These are phyloP conservation scores for Rousettus madagascariensis DNA, from an alignment of 2,797 vertebrate species.

Conservation along the genomic window DNA sequence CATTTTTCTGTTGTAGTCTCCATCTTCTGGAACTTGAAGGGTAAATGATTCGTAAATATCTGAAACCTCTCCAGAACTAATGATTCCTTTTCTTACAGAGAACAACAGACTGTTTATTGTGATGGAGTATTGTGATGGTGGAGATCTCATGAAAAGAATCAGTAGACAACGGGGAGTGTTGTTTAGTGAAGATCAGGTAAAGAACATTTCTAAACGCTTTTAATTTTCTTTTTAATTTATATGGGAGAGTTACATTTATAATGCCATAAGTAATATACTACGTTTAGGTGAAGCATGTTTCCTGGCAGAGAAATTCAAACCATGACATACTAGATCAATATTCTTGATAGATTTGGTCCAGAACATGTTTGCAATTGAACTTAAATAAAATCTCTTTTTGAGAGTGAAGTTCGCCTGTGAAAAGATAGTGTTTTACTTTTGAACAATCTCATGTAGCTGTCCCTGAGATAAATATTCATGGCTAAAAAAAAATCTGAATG, in stretches of 20 bases:
- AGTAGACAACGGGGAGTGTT: constrained; percentile 88
- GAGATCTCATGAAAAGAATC: constrained; percentile 94
- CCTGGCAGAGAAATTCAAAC: background rate
- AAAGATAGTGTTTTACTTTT: background rate
- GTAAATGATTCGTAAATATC: background rate
- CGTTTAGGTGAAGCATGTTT: background rate
- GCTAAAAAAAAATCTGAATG: background rate
- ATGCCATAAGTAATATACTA: background rate
- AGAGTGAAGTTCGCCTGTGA: background rate
- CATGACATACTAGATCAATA: background rate
- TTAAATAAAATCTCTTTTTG: constrained; percentile 10
- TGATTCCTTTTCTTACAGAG: constrained; percentile 84
- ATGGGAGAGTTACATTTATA: background rate
- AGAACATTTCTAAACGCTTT: background rate
- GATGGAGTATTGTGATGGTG: constrained; percentile 96
- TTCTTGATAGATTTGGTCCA: background rate
- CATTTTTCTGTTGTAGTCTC: background rate
- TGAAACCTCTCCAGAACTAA: background rate
- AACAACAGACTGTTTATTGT: constrained; percentile 89
- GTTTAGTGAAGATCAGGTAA: constrained; percentile 93
- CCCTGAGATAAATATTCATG: background rate
- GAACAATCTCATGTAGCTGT: background rate
- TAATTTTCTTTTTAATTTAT: background rate
- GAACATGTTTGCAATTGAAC: background rate
- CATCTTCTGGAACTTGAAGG: background rate